Evolutionary conservation across 2,113 vertebrate species (phyloP), one percentile per base, ranked within the genome.

Genomic region (Archilochus colubris): DNA sequence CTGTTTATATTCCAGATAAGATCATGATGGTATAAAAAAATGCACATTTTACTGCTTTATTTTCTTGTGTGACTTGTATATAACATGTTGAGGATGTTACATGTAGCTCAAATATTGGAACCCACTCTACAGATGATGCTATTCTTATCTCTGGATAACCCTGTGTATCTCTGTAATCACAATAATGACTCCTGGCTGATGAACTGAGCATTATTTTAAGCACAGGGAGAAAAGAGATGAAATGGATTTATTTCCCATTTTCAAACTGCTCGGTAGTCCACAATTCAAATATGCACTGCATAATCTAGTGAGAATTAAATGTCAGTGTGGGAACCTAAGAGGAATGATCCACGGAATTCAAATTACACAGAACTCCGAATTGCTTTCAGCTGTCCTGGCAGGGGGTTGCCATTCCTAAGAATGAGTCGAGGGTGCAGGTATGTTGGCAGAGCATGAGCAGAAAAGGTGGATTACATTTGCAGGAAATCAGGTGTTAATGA

Each of bases 101-200:
- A 3, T 23, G 23, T 17, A 61, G 18, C 31, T 73, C 30, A 75
- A 57, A 31, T 59, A 82, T 10, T 54, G 33, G 28, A 59, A 57
- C 9, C 4, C 13, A 16, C 2, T 70, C 20, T 24, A 8, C 31
- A 24, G 0, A 1, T 4, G 1, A 25, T 28, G 38, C 31, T 90
- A 1, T 59, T 72, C 25, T 76, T 85, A 24, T 23, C 14, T 84
- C 31, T 66, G 2, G 53, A 12, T 66, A 80, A 13, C 10, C 59
- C 10, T 21, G 50, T 23, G 50, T 85, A 24, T 23, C 14, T 84
- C 33, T 66, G 2, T 69, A 77, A 15, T 48, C 43, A 27, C 8
- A 72, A 21, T 24, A n/a, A 25, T 31, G 18, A 36, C 14, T 78
- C 16, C 15, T 30, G 17, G 20, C 23, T 82, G 67, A 69, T 55